Evolutionary conservation across 1,140 invertebrate genomes (phyloP).

Genomic region (Scaptomyza hsui): DNA sequence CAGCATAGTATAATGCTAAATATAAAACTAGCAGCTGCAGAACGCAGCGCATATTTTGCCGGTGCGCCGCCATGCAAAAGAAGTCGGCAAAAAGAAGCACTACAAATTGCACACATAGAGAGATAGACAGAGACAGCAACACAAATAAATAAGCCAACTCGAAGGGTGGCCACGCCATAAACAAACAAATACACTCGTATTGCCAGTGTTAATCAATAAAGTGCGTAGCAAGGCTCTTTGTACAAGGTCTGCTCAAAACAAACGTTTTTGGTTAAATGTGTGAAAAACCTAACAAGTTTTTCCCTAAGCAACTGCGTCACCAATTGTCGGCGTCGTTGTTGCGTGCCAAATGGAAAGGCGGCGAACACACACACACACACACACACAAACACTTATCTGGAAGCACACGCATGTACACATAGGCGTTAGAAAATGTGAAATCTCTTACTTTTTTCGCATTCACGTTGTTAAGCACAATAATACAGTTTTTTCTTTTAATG

Average conservation of each 20-base stretch:
- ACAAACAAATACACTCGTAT: constrained; percentile 29
- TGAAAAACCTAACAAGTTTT: constrained; percentile 77
- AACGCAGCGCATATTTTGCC: constrained; percentile 48
- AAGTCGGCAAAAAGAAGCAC: not conserved
- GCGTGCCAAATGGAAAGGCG: constrained; percentile 22
- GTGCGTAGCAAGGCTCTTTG: constrained; percentile 26
- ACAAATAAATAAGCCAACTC: constrained; percentile 1
- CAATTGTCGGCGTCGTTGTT: constrained; percentile 18
- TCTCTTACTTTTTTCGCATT: constrained; percentile 56
- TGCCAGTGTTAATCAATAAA: constrained; percentile 58
- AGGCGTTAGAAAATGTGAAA: constrained; percentile 5
- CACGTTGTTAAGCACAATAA: constrained; percentile 33
- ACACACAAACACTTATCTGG: constrained; percentile 14
- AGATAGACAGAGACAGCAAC: not conserved
- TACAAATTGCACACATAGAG: not conserved
- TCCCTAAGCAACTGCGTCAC: constrained; percentile 58
- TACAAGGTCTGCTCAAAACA: not conserved
- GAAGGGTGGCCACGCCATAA: constrained; percentile 28
- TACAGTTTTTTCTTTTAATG: constrained; percentile 26
- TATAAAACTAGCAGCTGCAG: constrained; percentile 46
- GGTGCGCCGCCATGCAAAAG: constrained; percentile 23
- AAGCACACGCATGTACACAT: constrained; percentile 22
- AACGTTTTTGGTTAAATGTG: constrained; percentile 21
- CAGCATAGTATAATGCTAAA: constrained; percentile 51
- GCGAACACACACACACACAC: constrained; percentile 20